phyloP scores from a whole-genome alignment of 1,140 invertebrate species.

The Aethina tumida region DNA sequence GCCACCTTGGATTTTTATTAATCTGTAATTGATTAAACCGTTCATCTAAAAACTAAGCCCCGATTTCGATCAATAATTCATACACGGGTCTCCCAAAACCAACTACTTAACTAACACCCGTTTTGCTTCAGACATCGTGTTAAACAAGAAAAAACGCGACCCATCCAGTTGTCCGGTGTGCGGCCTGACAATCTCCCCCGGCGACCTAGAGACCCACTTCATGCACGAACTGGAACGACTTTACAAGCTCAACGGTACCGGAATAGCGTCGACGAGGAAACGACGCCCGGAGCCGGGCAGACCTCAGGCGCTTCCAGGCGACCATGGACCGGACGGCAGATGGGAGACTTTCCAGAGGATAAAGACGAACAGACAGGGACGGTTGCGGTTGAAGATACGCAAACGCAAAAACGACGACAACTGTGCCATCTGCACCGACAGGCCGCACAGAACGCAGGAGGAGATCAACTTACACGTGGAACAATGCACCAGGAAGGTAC shows the following conservation, averaged over 20 bases:
- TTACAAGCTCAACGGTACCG: constrained; percentile 46
- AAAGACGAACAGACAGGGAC: constrained; percentile 66
- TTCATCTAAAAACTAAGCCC: too few relatives aligned
- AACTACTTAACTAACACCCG: too few relatives aligned
- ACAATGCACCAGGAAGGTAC: constrained; percentile 47
- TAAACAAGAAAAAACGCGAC: constrained; percentile 33
- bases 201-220: constrained; percentile 70
- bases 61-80: too few relatives aligned
- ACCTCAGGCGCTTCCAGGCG: constrained; percentile 37
- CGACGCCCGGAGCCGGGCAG: constrained; percentile 38
- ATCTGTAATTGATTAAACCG: background rate
- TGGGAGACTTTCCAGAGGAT: constrained; percentile 81
- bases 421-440: constrained; percentile 72
- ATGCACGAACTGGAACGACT: constrained; percentile 68
- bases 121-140: constrained; percentile 27
- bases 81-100: too few relatives aligned
- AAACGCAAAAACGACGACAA: constrained; percentile 61
- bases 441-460: constrained; percentile 47
- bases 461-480: constrained; percentile 67
- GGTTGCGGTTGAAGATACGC: constrained; percentile 43
- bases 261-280: constrained; percentile 39
- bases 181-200: constrained; percentile 59
- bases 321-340: constrained; percentile 55
- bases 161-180: constrained; percentile 67
- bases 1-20: background rate